Evolutionary conservation across 2,113 vertebrate genomes (phyloP).

Genomic region (Riparia riparia): DNA sequence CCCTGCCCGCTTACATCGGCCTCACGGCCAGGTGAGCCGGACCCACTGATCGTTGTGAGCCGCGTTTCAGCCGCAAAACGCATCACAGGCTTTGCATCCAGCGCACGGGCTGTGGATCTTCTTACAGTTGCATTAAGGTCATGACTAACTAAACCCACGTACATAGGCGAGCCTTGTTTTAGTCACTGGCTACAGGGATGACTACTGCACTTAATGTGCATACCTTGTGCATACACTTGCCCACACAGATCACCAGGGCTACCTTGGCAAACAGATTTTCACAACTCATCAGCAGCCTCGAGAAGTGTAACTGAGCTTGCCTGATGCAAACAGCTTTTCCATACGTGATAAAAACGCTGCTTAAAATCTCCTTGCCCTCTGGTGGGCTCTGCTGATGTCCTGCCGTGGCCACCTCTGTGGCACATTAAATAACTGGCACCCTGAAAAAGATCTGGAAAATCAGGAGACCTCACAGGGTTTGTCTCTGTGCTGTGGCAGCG

Average conservation of each 20-base stretch:
- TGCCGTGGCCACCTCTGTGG: not conserved
- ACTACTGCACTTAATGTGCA: accelerated
- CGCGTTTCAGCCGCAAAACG: not conserved
- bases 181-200: accelerated
- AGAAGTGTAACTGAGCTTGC: not conserved
- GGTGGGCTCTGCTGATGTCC: not conserved
- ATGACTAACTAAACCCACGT: accelerated
- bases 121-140: not conserved
- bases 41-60: accelerated
- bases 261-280: not conserved
- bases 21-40: not conserved
- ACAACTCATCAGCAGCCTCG: not conserved
- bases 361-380: not conserved
- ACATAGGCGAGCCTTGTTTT: not conserved
- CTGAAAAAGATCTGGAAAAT: not conserved
- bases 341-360: not conserved
- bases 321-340: not conserved
- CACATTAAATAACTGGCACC: not conserved
- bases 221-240: not conserved
- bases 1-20: not conserved
- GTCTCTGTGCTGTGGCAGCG: not conserved
- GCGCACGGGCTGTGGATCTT: accelerated
- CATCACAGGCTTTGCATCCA: not conserved
- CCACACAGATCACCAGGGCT: not conserved
- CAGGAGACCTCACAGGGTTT: not conserved